Evolutionary conservation across 2,113 vertebrate genomes (phyloP), one percentile per base, ranked within the genome.

Genomic region (Coptodon bakossiorum): DNA sequence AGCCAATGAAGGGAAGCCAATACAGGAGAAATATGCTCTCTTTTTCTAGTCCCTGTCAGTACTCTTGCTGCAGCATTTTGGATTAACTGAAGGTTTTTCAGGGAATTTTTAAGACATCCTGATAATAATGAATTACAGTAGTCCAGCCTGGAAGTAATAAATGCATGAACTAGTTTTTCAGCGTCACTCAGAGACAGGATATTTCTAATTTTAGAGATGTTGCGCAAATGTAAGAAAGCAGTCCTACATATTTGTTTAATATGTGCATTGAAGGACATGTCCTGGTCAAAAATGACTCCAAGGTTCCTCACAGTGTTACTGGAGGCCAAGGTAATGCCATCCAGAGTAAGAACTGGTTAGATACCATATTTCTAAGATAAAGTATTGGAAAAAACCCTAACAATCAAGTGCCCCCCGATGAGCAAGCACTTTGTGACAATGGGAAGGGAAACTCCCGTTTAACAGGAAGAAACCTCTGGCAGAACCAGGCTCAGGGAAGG

Each of bases 1-100:
- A 56, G 2, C 53, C 53, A 24, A 7, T 24, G 0, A 13, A 56
- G 53, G 0, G 22, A 56, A 13, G 11, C 22, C 54, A 27, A 56
- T 0, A 24, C 0, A 24, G 53, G 54, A 56, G 6, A 56, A 56
- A 56, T 7, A 0, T 0, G 22, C 4, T 56, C 12, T 27, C 4
- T 27, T 2, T 56, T 56, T 27, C 54, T 27, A 5, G 54, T 57
- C 54, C 24, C 54, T 27, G 12, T 57, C 7, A 27, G 24, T 0
- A 57, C 54, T 14, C 3, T 57, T 29, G 54, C 54, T 57, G 54
- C 24, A 57, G 54, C 54, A 29, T 57, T 57, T 57, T 27, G 4
- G 24, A 27, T 3, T 5, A 57, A 0, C 54, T 57, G 4, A 29
- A 57, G 56, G 13, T 13, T 57, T 29, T 57, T 57, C 24, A 29